These are phyloP conservation scores for Hemicrepidius hirtus DNA, from an alignment of 2,888 invertebrate genomes.

Conservation along the genomic window DNA sequence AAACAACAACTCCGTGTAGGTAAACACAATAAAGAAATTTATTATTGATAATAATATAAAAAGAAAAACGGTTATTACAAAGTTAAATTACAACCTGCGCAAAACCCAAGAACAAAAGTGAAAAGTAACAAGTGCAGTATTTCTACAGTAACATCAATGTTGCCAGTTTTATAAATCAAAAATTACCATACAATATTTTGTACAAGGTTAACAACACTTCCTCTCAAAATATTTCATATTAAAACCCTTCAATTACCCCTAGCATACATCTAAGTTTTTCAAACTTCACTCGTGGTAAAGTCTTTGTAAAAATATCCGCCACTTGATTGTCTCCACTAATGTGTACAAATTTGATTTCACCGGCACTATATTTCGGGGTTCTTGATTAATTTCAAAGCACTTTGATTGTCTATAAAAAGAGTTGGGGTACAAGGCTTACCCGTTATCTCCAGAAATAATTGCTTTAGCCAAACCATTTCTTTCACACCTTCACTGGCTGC, in stretches of 20 bases:
- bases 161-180: too few relatives aligned
- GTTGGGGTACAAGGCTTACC: not conserved
- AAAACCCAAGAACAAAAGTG: too few relatives aligned
- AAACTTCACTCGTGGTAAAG: not conserved
- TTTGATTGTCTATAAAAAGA: slow-evolving; percentile 1
- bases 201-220: slow-evolving; percentile 1
- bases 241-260: not conserved
- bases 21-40: too few relatives aligned
- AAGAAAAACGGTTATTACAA: too few relatives aligned
- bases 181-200: too few relatives aligned
- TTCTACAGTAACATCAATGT: too few relatives aligned
- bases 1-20: too few relatives aligned
- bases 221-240: not conserved
- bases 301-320: not conserved
- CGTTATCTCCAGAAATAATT: slow-evolving; percentile 41
- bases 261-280: too few relatives aligned
- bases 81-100: too few relatives aligned
- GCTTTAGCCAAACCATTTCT: slow-evolving; percentile 60
- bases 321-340: not conserved
- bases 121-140: too few relatives aligned
- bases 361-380: slow-evolving; percentile 6
- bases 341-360: slow-evolving; percentile 12
- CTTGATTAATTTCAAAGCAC: slow-evolving; percentile 10
- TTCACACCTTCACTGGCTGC: slow-evolving; percentile 59
- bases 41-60: too few relatives aligned